Base-by-base conservation (phyloP, 92 coral and sea anemone species). In the Pocillopora grandis region DNA sequence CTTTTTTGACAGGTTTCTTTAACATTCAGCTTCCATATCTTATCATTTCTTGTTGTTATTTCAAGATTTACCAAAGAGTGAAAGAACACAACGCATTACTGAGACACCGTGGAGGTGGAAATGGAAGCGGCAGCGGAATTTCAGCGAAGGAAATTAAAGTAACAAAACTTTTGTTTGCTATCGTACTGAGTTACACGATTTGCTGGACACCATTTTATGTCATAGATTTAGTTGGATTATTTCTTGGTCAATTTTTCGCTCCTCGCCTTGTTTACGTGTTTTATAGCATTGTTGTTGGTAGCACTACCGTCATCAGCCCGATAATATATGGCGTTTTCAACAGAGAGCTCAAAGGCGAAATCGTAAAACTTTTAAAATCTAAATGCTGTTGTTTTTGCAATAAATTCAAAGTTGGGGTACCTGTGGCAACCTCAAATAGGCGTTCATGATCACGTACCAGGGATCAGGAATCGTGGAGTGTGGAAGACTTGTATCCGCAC, bases 231-330 rank as follows among this genome's bases (percentile, higher is more conserved):
- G 17, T 79, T 27, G 63, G 83, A 8, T 5, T 79, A 49, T 79
- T 49, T 20, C 49, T 52, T 4, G 75, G 74, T 14, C 52, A 79
- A 5, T 79, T 65, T 27, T 66, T 62, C 74, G 67, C 67, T 52
- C 75, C 83, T 79, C 83, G 83, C 31, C 74, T 55, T 62, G 74
- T 66, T 15, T 79, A 79, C 64, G 67, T 79, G 83, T 55, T 64
- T 20, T 55, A 66, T 62, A 66, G 74, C 11, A 49, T 65, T 48
- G 52, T 66, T 0, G 72, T 64, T n/a, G 62, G 83, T 15, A 65
- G 66, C 62, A 79, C 64, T 17, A 66, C 31, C 52, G 66, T 75
- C 17, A 62, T 79, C 16, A 79, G 67, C 67, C 83, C 83, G 42
- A 14, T 79, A 9, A 65, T 79, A 13, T 79, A 79, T 16, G 83